Evolutionary conservation across 2,113 vertebrate genomes (phyloP).

Genomic region (Agapornis roseicollis): DNA sequence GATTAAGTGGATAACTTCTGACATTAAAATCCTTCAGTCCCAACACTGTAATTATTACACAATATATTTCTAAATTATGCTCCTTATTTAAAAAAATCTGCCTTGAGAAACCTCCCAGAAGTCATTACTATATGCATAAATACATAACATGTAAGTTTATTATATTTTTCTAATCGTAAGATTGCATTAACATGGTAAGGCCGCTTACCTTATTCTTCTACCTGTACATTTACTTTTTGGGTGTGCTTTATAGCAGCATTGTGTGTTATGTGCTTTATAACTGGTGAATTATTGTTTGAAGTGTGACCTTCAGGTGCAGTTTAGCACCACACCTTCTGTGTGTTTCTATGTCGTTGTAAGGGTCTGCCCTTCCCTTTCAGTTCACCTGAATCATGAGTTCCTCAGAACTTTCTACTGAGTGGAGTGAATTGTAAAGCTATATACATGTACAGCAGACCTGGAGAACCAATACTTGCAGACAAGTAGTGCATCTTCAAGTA

Average conservation of each 20-base stretch:
- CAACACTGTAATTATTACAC: not conserved
- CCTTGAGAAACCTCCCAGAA: not conserved
- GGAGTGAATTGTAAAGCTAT: not conserved
- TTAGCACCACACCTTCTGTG: not conserved
- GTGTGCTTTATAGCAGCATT: not conserved
- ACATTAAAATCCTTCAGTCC: not conserved
- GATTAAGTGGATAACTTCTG: not conserved
- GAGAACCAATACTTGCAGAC: not conserved
- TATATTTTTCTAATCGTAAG: not conserved
- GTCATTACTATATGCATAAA: not conserved
- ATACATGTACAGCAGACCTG: not conserved
- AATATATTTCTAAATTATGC: not conserved
- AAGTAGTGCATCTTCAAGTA: not conserved
- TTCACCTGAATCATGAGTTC: fast-evolving
- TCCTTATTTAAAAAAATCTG: not conserved
- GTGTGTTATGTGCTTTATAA: not conserved
- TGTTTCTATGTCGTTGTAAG: fast-evolving
- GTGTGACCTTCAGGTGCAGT: not conserved
- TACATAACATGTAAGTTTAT: not conserved
- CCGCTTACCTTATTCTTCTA: not conserved
- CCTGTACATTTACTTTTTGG: not conserved
- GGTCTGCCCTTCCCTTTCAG: not conserved
- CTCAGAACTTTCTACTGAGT: not conserved
- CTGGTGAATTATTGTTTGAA: not conserved
- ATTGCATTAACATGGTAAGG: not conserved